Base-by-base conservation (phyloP, 2,113 vertebrate genomes). In the Plecotus auritus region DNA sequence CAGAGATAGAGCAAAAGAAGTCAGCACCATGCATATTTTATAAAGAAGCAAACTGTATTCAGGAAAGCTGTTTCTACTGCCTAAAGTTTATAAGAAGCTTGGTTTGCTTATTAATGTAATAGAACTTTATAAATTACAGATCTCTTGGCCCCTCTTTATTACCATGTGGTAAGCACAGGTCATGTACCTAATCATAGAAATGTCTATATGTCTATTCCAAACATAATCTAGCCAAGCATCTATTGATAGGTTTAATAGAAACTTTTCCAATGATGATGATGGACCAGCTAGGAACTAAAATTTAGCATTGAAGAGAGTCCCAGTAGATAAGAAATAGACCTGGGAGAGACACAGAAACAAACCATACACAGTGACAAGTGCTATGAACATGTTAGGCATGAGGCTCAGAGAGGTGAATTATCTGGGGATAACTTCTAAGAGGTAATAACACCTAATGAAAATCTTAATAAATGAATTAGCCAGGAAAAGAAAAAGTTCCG, bases 1-100 rank as follows among this genome's bases (percentile, higher is more conserved):
- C 45, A 72, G 56, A 80, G 72, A 78, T 2, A 94, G 92, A 95
- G 95, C 87, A 94, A 94, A 97, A 93, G 95, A 84, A 93, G 84
- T 7, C 76, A 70, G 72, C 13, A 82, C 22, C 45, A 56, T 95
- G 40, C 93, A 96, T 91, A 92, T 90, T 96, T 94, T 93, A 95
- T 73, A n/a, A 88, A 93, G 90, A 85, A 69, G 67, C 35, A 85
- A 90, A 85, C 11, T 42, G 82, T 83, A 83, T 93, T 82, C 88
- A 93, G 90, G 82, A 93, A 92, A 96, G 6, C 47, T 92, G 4
- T 85, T 95, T 86, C 85, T 89, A 89, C 40, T 83, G 32, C 35
- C 73, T 74, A 30, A 88, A 77, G 66, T 89, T 76, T 78, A 82
- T 85, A 70, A 83, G 83, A 95, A 96, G 80, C 80, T 93, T 95